Percentiles rank a stretch among this genome's conserved stretches.
These are phyloP conservation scores for Thalassophryne amazonica DNA, from an alignment of 2,797 vertebrate species.

Conservation along the genomic window DNA sequence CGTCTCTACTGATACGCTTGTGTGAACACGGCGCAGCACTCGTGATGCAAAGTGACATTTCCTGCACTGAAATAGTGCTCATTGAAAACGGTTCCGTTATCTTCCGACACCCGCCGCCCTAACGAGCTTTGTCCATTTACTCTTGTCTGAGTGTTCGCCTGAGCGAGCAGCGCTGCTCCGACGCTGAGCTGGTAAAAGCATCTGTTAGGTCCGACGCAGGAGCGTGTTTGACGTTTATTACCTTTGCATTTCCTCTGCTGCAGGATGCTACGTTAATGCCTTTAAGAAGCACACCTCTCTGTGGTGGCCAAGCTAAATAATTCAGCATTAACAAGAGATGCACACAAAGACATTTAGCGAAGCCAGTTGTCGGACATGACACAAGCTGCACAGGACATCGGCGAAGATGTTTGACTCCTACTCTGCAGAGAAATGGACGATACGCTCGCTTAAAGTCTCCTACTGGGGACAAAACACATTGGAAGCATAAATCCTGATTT, in stretches of 20 bases:
- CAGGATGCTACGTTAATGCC: constrained; percentile 66
- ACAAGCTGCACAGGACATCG: constrained; percentile 70
- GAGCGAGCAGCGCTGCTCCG: constrained; percentile 69
- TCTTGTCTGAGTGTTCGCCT: constrained; percentile 66
- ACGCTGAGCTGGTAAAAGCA: constrained; percentile 80
- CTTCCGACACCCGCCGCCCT: constrained; percentile 79
- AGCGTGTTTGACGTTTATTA: constrained; percentile 79
- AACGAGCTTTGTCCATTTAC: constrained; percentile 82
- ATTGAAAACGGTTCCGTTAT: constrained; percentile 76
- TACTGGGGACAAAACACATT: not conserved
- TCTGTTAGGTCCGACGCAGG: constrained; percentile 79
- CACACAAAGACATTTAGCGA: constrained; percentile 73
- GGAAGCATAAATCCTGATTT: not conserved
- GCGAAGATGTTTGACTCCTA: constrained; percentile 39
- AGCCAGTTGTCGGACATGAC: constrained; percentile 79
- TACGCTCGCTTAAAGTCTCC: constrained; percentile 16
- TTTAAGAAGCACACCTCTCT: constrained; percentile 72
- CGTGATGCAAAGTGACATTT: constrained; percentile 68
- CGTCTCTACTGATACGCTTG: constrained; percentile 52
- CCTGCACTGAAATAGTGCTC: constrained; percentile 67
- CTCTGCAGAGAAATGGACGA: constrained; percentile 5
- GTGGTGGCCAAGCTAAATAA: constrained; percentile 82
- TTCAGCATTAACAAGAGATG: constrained; percentile 76
- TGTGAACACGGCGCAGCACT: constrained; percentile 61
- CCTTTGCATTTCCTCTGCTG: constrained; percentile 75